A percentile compares a stretch with the other conserved stretches of the same genome.
phyloP scores from a whole-genome alignment of 2,797 vertebrate species.

The Clarias pachynema region DNA sequence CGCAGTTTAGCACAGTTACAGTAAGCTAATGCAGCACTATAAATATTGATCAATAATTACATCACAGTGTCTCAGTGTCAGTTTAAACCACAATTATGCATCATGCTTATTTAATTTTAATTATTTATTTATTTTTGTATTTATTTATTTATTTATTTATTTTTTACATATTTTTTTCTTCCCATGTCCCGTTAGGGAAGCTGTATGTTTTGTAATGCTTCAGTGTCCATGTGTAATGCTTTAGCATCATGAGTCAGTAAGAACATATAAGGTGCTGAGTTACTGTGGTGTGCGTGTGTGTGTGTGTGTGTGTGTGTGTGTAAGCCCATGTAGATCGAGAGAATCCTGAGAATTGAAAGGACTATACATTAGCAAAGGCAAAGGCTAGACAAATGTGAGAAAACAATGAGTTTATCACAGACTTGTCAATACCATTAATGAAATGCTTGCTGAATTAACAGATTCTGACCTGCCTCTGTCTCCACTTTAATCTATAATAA shows the following conservation, averaged over 20 bases:
- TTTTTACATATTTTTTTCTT: too few species aligned
- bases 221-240: neutral
- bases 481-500: neutral
- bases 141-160: too few species aligned
- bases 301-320: slow-evolving; percentile 36
- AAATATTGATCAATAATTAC: too few species aligned
- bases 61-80: too few species aligned
- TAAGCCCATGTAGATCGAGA: slow-evolving; percentile 48
- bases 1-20: too few species aligned
- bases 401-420: slow-evolving; percentile 74
- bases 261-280: slow-evolving; percentile 7
- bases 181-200: too few species aligned
- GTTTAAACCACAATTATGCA: too few species aligned
- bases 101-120: too few species aligned
- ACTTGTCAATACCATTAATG: slow-evolving; percentile 65
- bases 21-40: too few species aligned
- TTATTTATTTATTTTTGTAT: too few species aligned
- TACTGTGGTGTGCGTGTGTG: neutral
- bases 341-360: neutral
- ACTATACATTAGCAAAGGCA: slow-evolving; percentile 17
- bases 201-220: neutral
- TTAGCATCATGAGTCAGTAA: neutral
- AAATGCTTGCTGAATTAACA: neutral
- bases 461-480: neutral
- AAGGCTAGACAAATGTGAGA: slow-evolving; percentile 67